Evolutionary conservation across 2,797 vertebrate genomes (phyloP), one percentile per base, ranked within the genome.

Genomic region (Coregonus ussuriensis): DNA sequence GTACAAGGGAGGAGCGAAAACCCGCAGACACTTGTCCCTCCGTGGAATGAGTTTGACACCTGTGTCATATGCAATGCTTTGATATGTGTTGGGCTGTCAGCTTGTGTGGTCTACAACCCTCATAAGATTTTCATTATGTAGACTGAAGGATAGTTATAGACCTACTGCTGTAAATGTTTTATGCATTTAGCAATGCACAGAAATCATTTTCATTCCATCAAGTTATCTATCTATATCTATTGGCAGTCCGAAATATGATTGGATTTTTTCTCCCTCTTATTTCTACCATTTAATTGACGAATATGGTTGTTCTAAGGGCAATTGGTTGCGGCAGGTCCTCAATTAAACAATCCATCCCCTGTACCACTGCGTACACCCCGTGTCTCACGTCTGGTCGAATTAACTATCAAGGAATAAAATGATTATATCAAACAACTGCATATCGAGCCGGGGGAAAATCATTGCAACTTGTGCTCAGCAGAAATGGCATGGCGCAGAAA

Each of bases 81-180:
- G 79, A 80, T 81, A 75, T 89, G 82, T 89, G 88, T 91, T 82
- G 69, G 85, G 77, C 87, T 87, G 81, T 82, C 80, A 87, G 80
- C 76, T 81, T 81, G 81, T 77, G 81, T 33, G 75, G 75, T 83
- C n/a, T 82, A 76, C 80, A 79, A 18, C 82, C 78, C 74, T 82
- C 79, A 86, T 77, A 85, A 68, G 67, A 86, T 81, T 80, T 81
- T 88, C 88, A 89, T 89, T 82, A 86, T 82, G 80, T 82, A 79
- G 70, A 86, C 87, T 88, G 88, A 89, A 84, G 83, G 82, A 87
- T 89, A 83, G 88, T 89, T n/a, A 18, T 86, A 83, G 80, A 41
- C n/a, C 73, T 74, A 74, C 78, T 77, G 74, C 77, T 82, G 69
- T 86, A 87, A 76, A 74, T 76, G 86, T 79, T 82, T 76, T 81